A percentile compares a stretch with the other conserved stretches of the same genome.
These are phyloP conservation scores for Callyntrura guangdongensis DNA, from an alignment of 2,888 invertebrate species.

Conservation along the genomic window DNA sequence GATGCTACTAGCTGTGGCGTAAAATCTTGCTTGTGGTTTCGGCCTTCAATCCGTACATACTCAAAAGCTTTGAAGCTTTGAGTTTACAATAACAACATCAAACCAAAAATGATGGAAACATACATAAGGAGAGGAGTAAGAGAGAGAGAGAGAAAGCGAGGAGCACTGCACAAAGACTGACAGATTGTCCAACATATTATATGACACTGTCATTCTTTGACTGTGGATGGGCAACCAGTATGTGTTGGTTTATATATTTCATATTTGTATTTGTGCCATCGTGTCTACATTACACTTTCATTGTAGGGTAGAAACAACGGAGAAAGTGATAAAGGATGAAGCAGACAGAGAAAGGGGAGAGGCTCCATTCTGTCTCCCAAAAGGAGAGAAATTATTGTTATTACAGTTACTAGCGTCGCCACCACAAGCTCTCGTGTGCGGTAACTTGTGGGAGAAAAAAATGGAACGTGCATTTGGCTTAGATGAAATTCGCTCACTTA, in stretches of 20 bases:
- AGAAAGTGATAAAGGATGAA: background rate
- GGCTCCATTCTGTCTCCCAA: conserved; percentile 38
- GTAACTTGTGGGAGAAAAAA: background rate
- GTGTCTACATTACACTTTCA: conserved; percentile 15
- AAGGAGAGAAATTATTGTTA: conserved; percentile 29
- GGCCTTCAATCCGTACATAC: background rate
- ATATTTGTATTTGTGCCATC: background rate
- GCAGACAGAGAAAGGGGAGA: background rate
- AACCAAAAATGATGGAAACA: background rate
- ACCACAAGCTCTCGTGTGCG: background rate
- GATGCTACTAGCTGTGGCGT: conserved; percentile 28
- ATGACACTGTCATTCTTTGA: background rate
- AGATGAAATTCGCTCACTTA: too few species aligned
- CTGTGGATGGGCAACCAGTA: background rate
- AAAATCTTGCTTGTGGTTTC: conserved; percentile 39
- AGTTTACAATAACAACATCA: background rate
- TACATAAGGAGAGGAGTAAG: background rate
- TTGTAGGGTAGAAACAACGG: background rate
- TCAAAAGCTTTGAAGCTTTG: background rate
- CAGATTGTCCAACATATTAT: conserved; percentile 10
- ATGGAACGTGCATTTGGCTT: background rate
- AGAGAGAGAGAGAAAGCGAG: background rate
- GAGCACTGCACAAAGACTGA: conserved; percentile 19
- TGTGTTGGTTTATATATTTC: background rate
- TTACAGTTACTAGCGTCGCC: background rate